Evolutionary conservation across 2,113 vertebrate species (phyloP), one percentile per base, ranked within the genome.

Genomic region (Nipponia nippon): DNA sequence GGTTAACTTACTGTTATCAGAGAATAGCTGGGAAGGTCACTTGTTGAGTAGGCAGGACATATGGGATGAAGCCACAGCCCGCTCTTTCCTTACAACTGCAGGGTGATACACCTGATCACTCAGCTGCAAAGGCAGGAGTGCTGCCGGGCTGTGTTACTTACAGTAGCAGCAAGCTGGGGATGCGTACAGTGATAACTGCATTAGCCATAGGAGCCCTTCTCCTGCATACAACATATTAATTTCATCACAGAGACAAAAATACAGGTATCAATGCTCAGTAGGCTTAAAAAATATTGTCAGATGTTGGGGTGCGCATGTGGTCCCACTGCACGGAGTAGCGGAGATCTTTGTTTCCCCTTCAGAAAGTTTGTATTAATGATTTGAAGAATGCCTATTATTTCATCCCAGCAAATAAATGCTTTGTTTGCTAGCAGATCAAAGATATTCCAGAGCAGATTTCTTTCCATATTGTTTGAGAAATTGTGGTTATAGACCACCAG

Each of bases 401-500:
- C 16, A 70, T 38, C n/a, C 20, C n/a, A 73, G 14, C 56, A 52
- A 80, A 70, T 50, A 83, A 83, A 52, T 46, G 10, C 32, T 88
- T 76, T 30, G 7, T 65, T 90, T 92, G 15, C 32, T 78, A 50
- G 49, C 46, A 90, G 59, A 83, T 81, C 67, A 87, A 66, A 88
- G 62, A 46, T 94, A 44, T 47, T 86, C 38, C n/a, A 55, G 32
- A 73, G 20, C 11, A 78, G 59, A 59, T 79, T 92, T 83, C 20
- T 55, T 86, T 50, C 26, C 16, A 10, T 62, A 85, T 50, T 90
- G 27, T 86, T 90, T 73, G 36, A 83, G 32, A 83, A 92, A 62
- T 77, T 86, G 63, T 87, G 46, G 63, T 81, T 80, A 22, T 63
- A 79, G 83, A 70, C 76, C 90, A 95, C 75, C 56, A 92, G 34